These are phyloP conservation scores for Lasioglossum lativentre DNA, from an alignment of 2,888 invertebrate species.

Conservation along the genomic window DNA sequence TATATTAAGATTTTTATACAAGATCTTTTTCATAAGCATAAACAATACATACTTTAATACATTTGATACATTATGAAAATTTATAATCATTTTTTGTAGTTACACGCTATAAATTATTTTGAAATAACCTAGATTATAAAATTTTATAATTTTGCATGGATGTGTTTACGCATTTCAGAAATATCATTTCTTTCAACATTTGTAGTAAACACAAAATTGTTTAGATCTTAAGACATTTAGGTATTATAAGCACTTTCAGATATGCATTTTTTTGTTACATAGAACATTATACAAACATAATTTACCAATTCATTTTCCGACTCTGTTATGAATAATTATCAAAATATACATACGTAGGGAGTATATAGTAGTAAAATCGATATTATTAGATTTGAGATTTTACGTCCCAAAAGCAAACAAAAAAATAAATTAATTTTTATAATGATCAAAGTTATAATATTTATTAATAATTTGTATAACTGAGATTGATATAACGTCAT, in stretches of 20 bases:
- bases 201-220: conserved; percentile 11
- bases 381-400: neutral
- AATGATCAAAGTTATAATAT: conserved; percentile 10
- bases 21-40: conserved; percentile 27
- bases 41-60: conserved; percentile 18
- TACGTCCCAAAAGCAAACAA: conserved; percentile 16
- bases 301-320: neutral
- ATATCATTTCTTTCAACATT: conserved; percentile 11
- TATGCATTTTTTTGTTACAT: conserved; percentile 6
- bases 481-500: neutral
- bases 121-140: conserved; percentile 34
- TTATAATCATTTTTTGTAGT: conserved; percentile 25
- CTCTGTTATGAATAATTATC: conserved; percentile 3
- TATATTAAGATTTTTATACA: conserved; percentile 44
- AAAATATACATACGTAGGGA: neutral
- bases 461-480: conserved; percentile 4
- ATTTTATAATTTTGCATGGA: conserved; percentile 42
- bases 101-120: conserved; percentile 25
- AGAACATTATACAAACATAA: neutral
- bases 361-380: neutral
- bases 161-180: conserved; percentile 34
- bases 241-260: conserved; percentile 1
- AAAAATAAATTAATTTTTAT: neutral
- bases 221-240: neutral
- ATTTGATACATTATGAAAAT: conserved; percentile 24